phyloP scores from a whole-genome alignment of 2,797 vertebrate genomes.

The Labroides dimidiatus region DNA sequence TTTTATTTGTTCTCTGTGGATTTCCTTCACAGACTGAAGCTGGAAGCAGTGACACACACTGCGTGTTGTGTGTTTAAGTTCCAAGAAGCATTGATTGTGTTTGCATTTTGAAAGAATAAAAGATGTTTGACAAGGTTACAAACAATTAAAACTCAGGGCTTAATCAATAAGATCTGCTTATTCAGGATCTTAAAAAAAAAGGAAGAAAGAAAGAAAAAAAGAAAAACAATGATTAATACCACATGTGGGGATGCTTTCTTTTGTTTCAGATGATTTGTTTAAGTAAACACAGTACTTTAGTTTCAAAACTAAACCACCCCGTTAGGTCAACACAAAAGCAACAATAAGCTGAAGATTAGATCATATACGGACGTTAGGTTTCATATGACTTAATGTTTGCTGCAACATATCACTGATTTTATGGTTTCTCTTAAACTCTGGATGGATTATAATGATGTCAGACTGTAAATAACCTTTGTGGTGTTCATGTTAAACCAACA shows the following conservation, averaged over 20 bases:
- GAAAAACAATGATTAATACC: too few species aligned
- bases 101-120: not conserved
- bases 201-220: too few species aligned
- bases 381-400: not conserved
- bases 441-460: not conserved
- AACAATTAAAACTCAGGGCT: not conserved
- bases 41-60: conserved; percentile 3
- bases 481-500: not conserved
- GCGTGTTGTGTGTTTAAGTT: not conserved
- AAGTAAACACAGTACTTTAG: not conserved
- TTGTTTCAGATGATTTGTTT: not conserved
- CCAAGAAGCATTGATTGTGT: not conserved
- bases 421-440: not conserved
- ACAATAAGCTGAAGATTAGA: not conserved
- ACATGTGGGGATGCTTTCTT: not conserved
- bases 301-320: not conserved
- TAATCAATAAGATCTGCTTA: not conserved
- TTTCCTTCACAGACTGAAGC: not conserved
- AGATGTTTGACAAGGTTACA: not conserved
- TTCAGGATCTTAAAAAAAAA: not conserved
- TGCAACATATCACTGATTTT: not conserved
- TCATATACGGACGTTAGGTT: too few species aligned
- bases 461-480: not conserved
- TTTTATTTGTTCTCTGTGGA: not conserved
- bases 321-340: not conserved